phyloP scores from a whole-genome alignment of 2,888 invertebrate species.

The Meiosimyza platycephala region DNA sequence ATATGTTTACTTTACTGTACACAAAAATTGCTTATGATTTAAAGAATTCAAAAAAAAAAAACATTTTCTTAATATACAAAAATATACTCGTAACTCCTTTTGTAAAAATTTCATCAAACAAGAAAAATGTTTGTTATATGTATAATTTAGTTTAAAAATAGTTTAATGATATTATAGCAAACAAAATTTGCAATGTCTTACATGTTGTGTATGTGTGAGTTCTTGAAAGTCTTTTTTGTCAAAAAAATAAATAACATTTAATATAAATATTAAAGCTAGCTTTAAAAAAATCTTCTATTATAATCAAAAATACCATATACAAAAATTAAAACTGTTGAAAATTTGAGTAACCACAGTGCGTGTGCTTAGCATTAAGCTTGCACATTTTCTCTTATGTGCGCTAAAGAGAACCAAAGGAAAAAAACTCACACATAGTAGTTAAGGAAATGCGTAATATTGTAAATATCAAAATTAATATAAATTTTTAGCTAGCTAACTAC shows the following conservation, averaged over 20 bases:
- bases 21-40: conserved; percentile 24
- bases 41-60: neutral
- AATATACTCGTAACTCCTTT: conserved; percentile 27
- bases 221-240: neutral
- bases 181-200: conserved; percentile 19
- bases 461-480: conserved; percentile 18
- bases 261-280: neutral
- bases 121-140: neutral
- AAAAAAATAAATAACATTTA: neutral
- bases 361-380: neutral
- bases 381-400: neutral
- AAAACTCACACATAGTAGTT: neutral
- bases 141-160: neutral
- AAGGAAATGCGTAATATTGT: conserved; percentile 15
- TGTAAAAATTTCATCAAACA: conserved; percentile 4
- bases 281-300: neutral
- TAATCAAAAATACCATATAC: neutral
- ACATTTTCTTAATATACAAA: conserved; percentile 3
- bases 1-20: conserved; percentile 21
- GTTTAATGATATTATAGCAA: neutral
- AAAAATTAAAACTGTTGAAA: neutral
- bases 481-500: conserved; percentile 17
- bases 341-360: neutral
- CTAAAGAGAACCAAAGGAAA: neutral
- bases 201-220: conserved; percentile 7